Base-by-base conservation (phyloP, 2,888 invertebrate species). In the Lypha dubia region DNA sequence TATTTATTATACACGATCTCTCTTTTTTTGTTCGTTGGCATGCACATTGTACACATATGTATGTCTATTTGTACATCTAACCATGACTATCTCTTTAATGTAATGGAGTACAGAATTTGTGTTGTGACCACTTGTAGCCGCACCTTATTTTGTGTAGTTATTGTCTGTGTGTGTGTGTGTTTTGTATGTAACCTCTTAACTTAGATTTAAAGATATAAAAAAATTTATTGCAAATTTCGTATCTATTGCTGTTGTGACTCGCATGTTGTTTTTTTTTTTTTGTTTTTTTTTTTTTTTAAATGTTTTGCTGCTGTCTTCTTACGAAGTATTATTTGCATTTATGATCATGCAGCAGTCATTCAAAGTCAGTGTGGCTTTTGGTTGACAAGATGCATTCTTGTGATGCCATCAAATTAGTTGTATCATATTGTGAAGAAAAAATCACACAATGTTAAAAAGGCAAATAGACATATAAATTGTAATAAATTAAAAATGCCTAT, bases 321-420 rank as follows among this genome's bases (percentile, higher is more conserved):
- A n/a, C 28, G 60, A n/a, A 60, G 63, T 70, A 83, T 79, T 73
- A 83, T 83, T 83, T 83, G 70, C 83, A 83, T 82, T 79, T 76
- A 49, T 75, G 83, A 83, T 70, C 77, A 83, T 79, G 79, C 38
- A 74, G 83, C 65, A 67, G 70, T 44, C 67, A 65, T 60, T 60
- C 67, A 62, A n/a, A n/a, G 60, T 44, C 20, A 56, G n/a, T 53
- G 62, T 58, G 32, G 35, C 62, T 56, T 20, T 76, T 79, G 79
- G 51, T 68, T 83, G 83, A 79, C 74, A 79, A 70, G 68, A 70
- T 79, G 70, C 74, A 79, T 83, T 83, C 74, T 68, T 79, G 68
- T 63, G 83, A 79, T 79, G 74, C 83, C 83, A 83, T 83, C 83
- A 83, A 83, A 83, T 83, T 83, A 83, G 79, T 79, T 79, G 68